Evolutionary conservation across 1,140 invertebrate species (phyloP), one percentile per base, ranked within the genome.

Genomic region (Heliconius eleuchia): DNA sequence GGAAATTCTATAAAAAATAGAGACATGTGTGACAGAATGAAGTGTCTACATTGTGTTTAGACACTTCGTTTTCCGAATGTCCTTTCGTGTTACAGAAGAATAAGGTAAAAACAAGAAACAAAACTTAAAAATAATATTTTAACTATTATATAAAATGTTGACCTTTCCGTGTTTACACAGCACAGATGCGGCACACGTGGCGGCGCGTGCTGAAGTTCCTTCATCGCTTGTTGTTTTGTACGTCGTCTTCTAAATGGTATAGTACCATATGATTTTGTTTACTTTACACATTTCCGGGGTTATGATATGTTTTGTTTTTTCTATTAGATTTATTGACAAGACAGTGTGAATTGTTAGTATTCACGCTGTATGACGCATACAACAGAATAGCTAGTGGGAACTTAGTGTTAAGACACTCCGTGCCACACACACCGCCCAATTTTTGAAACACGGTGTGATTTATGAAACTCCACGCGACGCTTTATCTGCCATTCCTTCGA

Each of bases 131-230:
- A 57, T 11, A 23, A 57, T 23, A 57, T 11, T 23, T 23, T 16
- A 16, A 30, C 13, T 0, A 27, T 30, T 30, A 71, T 7, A 46
- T 18, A 39, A 82, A 86, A 83, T 23, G 87, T 86, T 85, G 66
- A 8, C 2, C 1, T 81, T 83, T 75, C 79, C 37, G 34, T 85
- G 80, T 85, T 85, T 85, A 85, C 84, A 73, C 55, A 72, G 73
- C 46, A 60, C 84, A 85, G 82, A 85, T 85, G 84, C 57, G 73
- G 46, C 76, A 76, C 84, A 85, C 83, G 84, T 85, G 84, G n/a
- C 81, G 80, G 80, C 82, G 83, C 85, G 85, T 79, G 85, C 80
- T 66, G 80, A 79, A 81, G 73, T 30, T 34, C 34, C 46, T 46
- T 30, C 16, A 34, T 74, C 71, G n/a, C 42, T 60, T 73, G 74